phyloP scores from a whole-genome alignment of 2,888 invertebrate genomes.

The Rambutsinella grinnellia region DNA sequence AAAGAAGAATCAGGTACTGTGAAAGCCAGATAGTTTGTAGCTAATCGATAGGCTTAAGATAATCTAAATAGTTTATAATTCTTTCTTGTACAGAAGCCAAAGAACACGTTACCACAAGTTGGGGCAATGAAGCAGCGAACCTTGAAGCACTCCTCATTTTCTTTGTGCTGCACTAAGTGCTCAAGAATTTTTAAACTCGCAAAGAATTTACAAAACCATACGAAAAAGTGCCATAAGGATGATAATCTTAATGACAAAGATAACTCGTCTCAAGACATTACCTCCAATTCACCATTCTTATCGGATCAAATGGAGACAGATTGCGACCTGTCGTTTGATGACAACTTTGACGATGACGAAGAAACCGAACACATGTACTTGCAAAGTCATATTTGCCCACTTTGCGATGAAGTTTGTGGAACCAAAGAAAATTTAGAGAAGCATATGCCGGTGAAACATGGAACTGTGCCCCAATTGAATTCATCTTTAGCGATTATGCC shows the following conservation, averaged over 20 bases:
- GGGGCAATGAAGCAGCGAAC: no score
- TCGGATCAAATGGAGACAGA: not conserved
- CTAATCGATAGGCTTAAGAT: no score
- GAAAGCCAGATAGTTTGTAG: no score
- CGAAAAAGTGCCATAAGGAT: not conserved
- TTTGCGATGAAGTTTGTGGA: constrained; percentile 67
- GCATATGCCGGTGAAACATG: constrained; percentile 65
- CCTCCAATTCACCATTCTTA: not conserved
- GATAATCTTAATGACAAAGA: not conserved
- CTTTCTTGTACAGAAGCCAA: no score
- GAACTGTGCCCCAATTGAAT: constrained; percentile 41
- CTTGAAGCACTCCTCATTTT: no score
- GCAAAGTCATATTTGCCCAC: constrained; percentile 68
- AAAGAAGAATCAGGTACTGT: no score
- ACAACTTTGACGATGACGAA: constrained; percentile 69
- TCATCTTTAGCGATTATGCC: constrained; percentile 14
- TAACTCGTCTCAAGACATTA: not conserved
- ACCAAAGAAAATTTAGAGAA: constrained; percentile 64
- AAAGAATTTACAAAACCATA: not conserved
- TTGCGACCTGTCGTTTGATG: not conserved
- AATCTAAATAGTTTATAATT: no score
- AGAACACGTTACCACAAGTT: no score
- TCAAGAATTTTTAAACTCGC: no score
- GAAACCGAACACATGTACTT: constrained; percentile 67
- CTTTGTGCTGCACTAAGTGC: no score